These are phyloP conservation scores for Rhyzopertha dominica DNA, from an alignment of 1,140 invertebrate species.

Conservation along the genomic window DNA sequence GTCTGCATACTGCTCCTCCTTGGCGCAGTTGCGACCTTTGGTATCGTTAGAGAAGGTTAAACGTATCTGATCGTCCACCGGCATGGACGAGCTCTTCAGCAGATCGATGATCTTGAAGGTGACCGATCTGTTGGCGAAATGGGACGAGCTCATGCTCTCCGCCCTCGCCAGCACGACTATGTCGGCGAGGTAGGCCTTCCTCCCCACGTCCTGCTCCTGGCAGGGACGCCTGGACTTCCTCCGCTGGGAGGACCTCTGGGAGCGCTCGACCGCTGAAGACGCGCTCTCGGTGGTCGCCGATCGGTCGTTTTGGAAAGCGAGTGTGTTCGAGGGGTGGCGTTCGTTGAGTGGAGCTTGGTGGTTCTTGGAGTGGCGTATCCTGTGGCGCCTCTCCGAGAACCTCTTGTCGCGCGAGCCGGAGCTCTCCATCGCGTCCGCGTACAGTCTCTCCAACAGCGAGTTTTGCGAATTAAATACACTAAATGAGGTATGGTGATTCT, in stretches of 20 bases:
- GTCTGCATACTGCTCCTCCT: too few species aligned
- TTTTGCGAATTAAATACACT: constrained; percentile 12
- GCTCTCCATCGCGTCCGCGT: not conserved
- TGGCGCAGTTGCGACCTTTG: too few species aligned
- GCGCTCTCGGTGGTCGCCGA: constrained; percentile 1
- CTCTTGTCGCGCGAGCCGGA: not conserved
- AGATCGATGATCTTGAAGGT: constrained; percentile 30
- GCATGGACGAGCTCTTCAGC: constrained; percentile 22
- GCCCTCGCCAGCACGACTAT: constrained; percentile 34
- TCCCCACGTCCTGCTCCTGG: constrained; percentile 31
- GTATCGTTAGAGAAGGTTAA: constrained; percentile 14
- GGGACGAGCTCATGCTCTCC: constrained; percentile 29
- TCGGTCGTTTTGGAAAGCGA: not conserved
- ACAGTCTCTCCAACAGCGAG: constrained; percentile 10
- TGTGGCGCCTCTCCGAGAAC: not conserved
- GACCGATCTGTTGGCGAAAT: constrained; percentile 26
- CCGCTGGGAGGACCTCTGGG: constrained; percentile 26
- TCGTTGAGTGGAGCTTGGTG: not conserved
- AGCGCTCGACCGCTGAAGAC: too few species aligned
- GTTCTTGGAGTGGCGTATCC: constrained; percentile 2
- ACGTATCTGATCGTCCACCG: constrained; percentile 13
- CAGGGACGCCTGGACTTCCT: constrained; percentile 17
- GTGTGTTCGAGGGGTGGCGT: not conserved
- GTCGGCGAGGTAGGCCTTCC: constrained; percentile 35
- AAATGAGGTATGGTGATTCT: constrained; percentile 28